A percentile compares a stretch with the other conserved stretches of the same genome.
These are phyloP conservation scores for Homarus americanus DNA, from an alignment of 1,140 invertebrate species.

Conservation along the genomic window DNA sequence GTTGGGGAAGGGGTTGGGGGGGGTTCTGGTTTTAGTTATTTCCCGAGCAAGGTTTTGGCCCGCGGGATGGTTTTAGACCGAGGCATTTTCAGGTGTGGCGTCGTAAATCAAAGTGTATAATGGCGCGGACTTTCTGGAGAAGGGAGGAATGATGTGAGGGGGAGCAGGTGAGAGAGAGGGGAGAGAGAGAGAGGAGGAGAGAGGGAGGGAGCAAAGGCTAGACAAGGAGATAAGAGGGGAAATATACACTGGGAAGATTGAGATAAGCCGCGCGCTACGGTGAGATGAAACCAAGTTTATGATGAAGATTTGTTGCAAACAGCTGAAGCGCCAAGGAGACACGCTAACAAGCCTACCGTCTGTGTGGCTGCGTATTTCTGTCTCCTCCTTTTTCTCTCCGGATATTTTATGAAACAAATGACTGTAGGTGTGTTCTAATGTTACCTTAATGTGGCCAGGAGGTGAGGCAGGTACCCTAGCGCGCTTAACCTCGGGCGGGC, in stretches of 20 bases:
- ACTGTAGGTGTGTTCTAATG: neutral
- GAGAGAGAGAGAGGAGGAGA: neutral
- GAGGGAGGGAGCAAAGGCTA: neutral
- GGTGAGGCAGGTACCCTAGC: neutral
- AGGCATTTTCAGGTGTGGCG: neutral
- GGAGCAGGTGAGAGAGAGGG: constrained; percentile 3
- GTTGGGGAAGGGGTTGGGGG: no score
- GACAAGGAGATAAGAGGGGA: constrained; percentile 35
- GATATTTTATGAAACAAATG: neutral
- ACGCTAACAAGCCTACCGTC: constrained; percentile 41
- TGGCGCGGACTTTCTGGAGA: neutral
- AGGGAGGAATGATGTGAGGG: constrained; percentile 1
- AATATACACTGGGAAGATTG: constrained; percentile 52
- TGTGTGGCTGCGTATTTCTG: neutral
- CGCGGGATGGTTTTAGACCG: neutral
- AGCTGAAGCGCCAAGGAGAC: constrained; percentile 36
- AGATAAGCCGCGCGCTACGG: constrained; percentile 37
- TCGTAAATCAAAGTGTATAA: constrained; percentile 46
- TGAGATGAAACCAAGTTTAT: constrained; percentile 39
- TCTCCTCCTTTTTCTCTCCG: constrained; percentile 1
- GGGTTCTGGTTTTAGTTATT: no score
- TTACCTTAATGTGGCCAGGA: neutral
- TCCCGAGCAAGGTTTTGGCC: no score
- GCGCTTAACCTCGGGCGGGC: neutral
- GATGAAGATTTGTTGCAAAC: constrained; percentile 45